phyloP scores from a whole-genome alignment of 2,113 vertebrate species.

The Halichoerus grypus region DNA sequence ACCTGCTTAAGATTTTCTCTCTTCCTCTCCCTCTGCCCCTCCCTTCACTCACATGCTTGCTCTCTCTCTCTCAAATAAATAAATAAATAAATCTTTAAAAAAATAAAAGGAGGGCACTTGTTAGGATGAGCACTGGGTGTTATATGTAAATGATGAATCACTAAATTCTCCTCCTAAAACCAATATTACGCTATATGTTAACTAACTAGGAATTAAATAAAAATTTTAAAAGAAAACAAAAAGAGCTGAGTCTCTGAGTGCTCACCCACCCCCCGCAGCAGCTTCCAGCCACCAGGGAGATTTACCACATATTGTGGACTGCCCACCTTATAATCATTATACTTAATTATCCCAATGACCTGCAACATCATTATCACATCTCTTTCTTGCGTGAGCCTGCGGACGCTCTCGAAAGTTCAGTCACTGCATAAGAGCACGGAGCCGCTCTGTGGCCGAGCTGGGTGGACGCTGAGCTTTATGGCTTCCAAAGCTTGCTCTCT shows the following conservation, averaged over 20 bases:
- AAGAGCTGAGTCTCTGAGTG: neutral
- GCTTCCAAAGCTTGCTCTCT: neutral
- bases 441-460: neutral
- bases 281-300: neutral
- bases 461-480: neutral
- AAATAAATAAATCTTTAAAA: neutral
- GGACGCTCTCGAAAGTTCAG: neutral
- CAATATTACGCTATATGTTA: neutral
- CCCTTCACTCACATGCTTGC: neutral
- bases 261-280: neutral
- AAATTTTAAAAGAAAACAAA: neutral
- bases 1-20: neutral
- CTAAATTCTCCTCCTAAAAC: neutral
- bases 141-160: neutral
- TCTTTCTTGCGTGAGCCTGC: neutral
- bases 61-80: neutral
- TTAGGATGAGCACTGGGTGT: neutral
- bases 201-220: neutral
- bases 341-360: neutral
- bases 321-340: neutral
- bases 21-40: neutral
- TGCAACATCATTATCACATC: neutral
- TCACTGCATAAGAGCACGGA: neutral
- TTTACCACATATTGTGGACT: rapidly evolving
- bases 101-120: neutral